Base-by-base conservation (phyloP, 2,888 invertebrate species). In the Diplolepis rosae region DNA sequence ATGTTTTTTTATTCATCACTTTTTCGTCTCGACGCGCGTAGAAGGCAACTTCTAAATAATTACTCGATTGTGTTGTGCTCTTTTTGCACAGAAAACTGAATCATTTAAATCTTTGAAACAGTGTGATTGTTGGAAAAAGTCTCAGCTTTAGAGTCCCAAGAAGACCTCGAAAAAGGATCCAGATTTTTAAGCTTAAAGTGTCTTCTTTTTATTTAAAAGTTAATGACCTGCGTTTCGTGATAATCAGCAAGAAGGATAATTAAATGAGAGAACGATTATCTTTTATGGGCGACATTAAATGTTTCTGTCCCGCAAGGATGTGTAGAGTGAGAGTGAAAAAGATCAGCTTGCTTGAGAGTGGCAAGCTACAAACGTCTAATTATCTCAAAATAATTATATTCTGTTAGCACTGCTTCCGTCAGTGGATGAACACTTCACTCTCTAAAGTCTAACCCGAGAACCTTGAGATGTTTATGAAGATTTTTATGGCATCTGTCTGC, bases 1-100 rank as follows among this genome's bases (percentile, higher is more conserved):
- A 45, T 45, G 18, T 56, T 69, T 70, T 65, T 69, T 74, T 72
- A 74, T 74, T 69, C 52, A 61, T 30, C 69, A 69, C 9, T 72
- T 75, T 68, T 65, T 70, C 65, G 22, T 13, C 39, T 48, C 32
- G 30, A 42, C 32, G 28, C 42, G 35, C n/a, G n/a, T n/a, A n/a
- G n/a, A n/a, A n/a, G n/a, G n/a, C n/a, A n/a, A 13, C 51, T 42
- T 35, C 66, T 45, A 18, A 45, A 45, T 45, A 45, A 45, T 45
- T 18, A 45, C 45, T 2, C 18, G 45, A 45, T 18, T 45, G 5
- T 18, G n/a, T 45, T 45, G 45, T 18, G n/a, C 2, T 45, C 45
- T n/a, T 7, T 45, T 7, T 18, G 2, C 2, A 5, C n/a, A 13
- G 15, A 15, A 15, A 45, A 42, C 1, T 42, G 5, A n/a, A n/a